Evolutionary conservation across 2,797 vertebrate species (phyloP), one percentile per base, ranked within the genome.

Genomic region (Sebastes glaucus): DNA sequence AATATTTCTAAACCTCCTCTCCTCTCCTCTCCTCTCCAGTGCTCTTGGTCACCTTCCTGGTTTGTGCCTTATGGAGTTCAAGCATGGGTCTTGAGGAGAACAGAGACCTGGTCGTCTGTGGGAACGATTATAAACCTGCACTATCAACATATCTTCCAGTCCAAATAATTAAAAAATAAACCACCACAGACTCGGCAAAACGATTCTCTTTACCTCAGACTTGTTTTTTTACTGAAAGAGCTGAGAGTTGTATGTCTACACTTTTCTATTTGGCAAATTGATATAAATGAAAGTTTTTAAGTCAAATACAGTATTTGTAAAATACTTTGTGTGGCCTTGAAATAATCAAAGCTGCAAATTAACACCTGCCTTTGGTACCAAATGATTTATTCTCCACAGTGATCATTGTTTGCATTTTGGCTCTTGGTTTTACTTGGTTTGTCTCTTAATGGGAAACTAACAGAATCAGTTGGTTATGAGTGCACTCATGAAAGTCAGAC

Each of bases 1-100:
- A 11, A 67, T 11, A 35, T 75, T 59, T 32, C 49, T 82, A n/a
- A 83, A 27, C 22, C 11, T 20, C 18, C 46, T 46, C 42, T 38
- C 18, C 6, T 20, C 18, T 49, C 77, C 69, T 55, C 4, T 11
- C 22, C 16, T 18, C 28, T 14, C 1, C 55, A 96, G 96, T 1
- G 42, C 64, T 32, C 27, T 32, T 2, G 71, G 53, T 14, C 53
- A 71, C 11, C 55, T 76, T 23, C 92, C 91, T 4, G 95, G 96
- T 66, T 81, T 96, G 78, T 96, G 95, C 87, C 88, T 96, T 4
- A 42, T 96, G 80, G 92, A 94, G 65, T 74, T 96, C 30, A 96
- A 94, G 79, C 60, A 63, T 46, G 30, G 33, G 2, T 57, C 53
- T 14, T 5, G 33, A 81, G 52, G 20, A 63, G 27, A 28, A 18